Evolutionary conservation across 2,797 vertebrate species (phyloP).

Genomic region (Sebastes itinus): DNA sequence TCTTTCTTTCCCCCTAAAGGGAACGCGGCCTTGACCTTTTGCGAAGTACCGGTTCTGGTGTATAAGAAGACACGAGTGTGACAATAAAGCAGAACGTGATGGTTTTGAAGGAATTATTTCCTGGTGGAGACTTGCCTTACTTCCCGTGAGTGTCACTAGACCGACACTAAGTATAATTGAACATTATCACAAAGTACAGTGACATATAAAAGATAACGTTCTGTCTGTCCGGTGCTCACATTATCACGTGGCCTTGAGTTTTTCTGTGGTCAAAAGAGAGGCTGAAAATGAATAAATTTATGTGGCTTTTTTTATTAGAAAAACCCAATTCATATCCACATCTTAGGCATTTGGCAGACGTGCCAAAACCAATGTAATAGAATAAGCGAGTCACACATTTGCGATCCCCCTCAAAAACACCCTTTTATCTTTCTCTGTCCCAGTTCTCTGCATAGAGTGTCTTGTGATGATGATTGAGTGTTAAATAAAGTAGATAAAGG

Average conservation of each 20-base stretch:
- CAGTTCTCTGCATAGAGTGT: background rate
- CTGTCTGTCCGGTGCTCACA: background rate
- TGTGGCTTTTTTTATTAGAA: background rate
- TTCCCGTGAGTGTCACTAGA: slow-evolving; percentile 3
- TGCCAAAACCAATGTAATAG: background rate
- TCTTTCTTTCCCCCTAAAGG: background rate
- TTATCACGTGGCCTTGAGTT: background rate
- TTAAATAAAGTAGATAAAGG: slow-evolving; percentile 18
- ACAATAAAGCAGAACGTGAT: background rate
- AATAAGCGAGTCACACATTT: background rate
- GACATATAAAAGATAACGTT: background rate
- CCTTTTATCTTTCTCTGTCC: background rate
- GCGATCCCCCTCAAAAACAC: background rate
- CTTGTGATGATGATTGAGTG: background rate
- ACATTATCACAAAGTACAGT: background rate
- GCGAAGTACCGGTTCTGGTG: background rate
- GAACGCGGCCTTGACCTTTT: background rate
- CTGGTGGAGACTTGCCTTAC: background rate
- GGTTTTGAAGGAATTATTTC: background rate
- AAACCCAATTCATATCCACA: background rate
- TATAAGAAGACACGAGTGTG: background rate
- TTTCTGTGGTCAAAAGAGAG: background rate
- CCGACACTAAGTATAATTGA: background rate
- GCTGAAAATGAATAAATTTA: background rate
- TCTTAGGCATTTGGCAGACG: background rate